Evolutionary conservation across 53 echinoderm and acorn worm genomes (phyloP).

Genomic region (Antedon mediterranea): DNA sequence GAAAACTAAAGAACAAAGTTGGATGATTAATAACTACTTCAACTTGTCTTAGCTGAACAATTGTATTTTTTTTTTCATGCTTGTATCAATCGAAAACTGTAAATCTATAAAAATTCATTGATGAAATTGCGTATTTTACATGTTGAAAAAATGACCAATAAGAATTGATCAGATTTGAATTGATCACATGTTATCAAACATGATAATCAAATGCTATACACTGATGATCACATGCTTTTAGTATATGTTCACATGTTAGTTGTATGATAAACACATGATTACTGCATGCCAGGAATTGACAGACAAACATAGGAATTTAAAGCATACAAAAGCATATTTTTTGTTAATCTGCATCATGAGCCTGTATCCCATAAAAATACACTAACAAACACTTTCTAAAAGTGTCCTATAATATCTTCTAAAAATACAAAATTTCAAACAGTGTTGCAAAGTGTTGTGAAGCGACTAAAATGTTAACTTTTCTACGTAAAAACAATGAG

Average conservation of each 20-base stretch:
- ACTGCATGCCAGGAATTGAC: not conserved
- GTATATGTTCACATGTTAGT: not conserved
- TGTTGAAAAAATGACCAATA: no score
- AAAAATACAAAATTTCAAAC: not conserved
- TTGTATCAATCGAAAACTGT: no score
- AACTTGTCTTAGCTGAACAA: no score
- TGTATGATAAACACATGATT: not conserved
- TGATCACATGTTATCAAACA: not conserved
- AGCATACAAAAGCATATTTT: not conserved
- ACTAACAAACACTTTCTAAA: not conserved
- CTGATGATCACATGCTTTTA: not conserved
- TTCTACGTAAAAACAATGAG: not conserved
- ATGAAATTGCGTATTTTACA: no score
- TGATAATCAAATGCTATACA: not conserved
- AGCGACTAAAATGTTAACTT: not conserved
- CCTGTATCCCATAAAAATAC: not conserved
- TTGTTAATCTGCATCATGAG: not conserved
- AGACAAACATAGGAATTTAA: not conserved
- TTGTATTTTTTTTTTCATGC: no score
- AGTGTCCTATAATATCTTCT: not conserved
- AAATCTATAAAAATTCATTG: no score
- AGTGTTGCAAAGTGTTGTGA: not conserved
- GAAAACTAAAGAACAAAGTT: no score
- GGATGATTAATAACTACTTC: no score
- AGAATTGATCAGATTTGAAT: no score